Base-by-base conservation (phyloP, 2,888 invertebrate genomes). In the Folsomia manolachei region DNA sequence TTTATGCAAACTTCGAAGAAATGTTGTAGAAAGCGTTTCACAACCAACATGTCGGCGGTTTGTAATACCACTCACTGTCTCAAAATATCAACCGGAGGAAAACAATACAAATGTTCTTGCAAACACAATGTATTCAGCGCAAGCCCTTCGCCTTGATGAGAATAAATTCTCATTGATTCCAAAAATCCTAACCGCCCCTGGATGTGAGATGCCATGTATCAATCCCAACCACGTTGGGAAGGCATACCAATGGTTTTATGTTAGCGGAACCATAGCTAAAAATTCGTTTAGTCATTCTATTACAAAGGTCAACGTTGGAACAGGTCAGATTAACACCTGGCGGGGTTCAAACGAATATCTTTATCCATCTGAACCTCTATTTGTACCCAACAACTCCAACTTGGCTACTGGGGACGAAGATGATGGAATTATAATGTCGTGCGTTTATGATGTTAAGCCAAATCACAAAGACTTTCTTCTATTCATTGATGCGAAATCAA, bases 191-290 rank as follows among this genome's bases (percentile, higher is more conserved):
- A 79, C 81, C 0, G 80, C 82, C 51, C 76, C 80, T 1, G 84
- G 83, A n/a, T 83, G 84, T 72, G 87, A 87, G 74, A 82, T 86
- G 74, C 87, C 87, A 1, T 83, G 84, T 9, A 84, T 86, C 69
- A 86, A 87, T 81, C 83, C 83, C 71, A 79, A 81, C 23, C 82
- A 81, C 71, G 21, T 63, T 23, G 77, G 78, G 24, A 83, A 82
- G 74, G 83, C 83, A 69, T 86, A 87, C 81, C 82, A 83, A 69
- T 87, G 84, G 79, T 83, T 83, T 63, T 87, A 86, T 77, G 86
- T 85, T 67, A 84, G 84, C 68, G 83, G 83, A 21, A 81, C 82
- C n/a, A 82, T 82, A 62, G 83, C 82, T 27, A 71, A 80, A 71
- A 76, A 83, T 78, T 63, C 75, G 1, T 83, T 82, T 75, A 78